Evolutionary conservation across 2,797 vertebrate genomes (phyloP).

Genomic region (Propithecus perrieri): DNA sequence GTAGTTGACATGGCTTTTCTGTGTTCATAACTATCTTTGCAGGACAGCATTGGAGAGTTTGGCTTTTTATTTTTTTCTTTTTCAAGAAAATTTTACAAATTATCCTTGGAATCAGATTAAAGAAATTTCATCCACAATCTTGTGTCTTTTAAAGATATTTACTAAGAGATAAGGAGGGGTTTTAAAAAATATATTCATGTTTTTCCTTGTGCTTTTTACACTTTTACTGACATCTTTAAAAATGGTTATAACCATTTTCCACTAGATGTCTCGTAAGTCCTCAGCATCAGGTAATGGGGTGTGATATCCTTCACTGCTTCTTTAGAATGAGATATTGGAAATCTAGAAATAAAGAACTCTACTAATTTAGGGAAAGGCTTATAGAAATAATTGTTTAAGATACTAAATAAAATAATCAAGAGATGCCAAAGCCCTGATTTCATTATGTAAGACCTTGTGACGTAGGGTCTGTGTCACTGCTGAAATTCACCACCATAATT

Average conservation of each 20-base stretch:
- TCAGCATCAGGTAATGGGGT: not conserved
- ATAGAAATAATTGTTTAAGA: not conserved
- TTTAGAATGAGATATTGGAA: not conserved
- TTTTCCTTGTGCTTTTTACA: not conserved
- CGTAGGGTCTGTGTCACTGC: not conserved
- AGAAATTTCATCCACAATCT: not conserved
- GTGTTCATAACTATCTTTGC: not conserved
- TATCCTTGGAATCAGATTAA: not conserved
- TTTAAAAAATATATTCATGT: not conserved
- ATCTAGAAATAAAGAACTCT: not conserved
- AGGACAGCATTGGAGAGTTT: not conserved
- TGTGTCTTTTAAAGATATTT: not conserved
- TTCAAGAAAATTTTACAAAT: not conserved
- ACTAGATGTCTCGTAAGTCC: not conserved
- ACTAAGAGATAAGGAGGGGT: not conserved
- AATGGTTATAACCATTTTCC: not conserved
- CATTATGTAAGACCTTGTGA: not conserved
- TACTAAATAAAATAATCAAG: not conserved
- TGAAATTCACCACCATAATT: not conserved
- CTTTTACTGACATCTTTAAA: slow-evolving; percentile 9
- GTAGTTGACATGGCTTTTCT: not conserved
- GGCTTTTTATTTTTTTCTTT: not conserved
- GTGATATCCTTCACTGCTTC: not conserved
- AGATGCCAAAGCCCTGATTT: not conserved
- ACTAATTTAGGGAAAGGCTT: not conserved